Conservation (phyloP, 1,140 invertebrate species). For the Zaprionus ghesquierei region DNA sequence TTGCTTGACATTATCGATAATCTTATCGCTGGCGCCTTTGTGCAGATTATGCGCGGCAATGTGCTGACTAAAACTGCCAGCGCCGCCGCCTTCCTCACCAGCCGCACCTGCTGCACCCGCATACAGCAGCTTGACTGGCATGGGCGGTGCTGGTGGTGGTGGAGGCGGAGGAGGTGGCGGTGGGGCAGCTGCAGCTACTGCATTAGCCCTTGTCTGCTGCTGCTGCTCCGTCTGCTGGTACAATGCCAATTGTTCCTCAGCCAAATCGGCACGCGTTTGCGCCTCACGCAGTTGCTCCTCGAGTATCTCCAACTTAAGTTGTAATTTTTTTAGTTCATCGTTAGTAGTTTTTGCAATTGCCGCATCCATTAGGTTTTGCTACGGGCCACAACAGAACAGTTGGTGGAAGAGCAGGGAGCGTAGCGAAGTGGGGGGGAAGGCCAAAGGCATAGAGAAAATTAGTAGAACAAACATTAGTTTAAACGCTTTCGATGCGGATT, state of each 20-base stretch:
- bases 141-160: conserved; percentile 40
- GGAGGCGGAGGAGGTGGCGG: conserved; percentile 57
- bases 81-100: background rate
- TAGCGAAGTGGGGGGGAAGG: conserved; percentile 7
- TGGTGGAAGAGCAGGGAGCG: conserved; percentile 27
- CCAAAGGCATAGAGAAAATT: conserved; percentile 45
- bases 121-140: conserved; percentile 26
- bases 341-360: conserved; percentile 82
- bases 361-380: conserved; percentile 81
- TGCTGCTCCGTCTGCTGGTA: conserved; percentile 46
- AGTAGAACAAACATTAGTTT: conserved; percentile 66
- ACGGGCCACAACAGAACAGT: conserved; percentile 59
- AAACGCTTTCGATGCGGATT: conserved; percentile 36
- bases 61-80: conserved; percentile 60
- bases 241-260: conserved; percentile 68
- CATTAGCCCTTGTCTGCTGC: conserved; percentile 10
- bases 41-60: conserved; percentile 65
- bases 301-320: conserved; percentile 81
- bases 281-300: conserved; percentile 76
- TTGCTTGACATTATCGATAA: conserved; percentile 78
- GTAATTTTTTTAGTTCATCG: conserved; percentile 82
- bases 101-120: conserved; percentile 2
- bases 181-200: conserved; percentile 16
- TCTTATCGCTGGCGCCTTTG: conserved; percentile 60
- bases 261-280: conserved; percentile 61